Conservation (phyloP, 2,888 invertebrate species). For the Stegana nigrithorax region DNA sequence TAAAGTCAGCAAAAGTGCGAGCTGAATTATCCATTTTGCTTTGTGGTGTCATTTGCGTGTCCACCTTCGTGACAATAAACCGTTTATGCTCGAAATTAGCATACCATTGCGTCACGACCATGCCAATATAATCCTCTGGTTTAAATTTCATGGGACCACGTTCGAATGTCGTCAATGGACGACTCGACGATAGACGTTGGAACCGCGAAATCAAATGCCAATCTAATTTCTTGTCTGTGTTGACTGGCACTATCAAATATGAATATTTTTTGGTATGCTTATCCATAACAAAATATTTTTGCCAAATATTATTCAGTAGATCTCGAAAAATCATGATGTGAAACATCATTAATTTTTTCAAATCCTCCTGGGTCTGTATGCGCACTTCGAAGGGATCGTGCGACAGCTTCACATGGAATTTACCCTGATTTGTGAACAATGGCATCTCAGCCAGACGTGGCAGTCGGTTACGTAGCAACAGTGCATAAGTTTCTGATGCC, state of each 20-base stretch:
- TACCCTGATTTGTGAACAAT: constrained; percentile 78
- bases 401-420: constrained; percentile 66
- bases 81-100: constrained; percentile 70
- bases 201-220: constrained; percentile 73
- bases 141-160: constrained; percentile 68
- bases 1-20: constrained; percentile 80
- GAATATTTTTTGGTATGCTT: constrained; percentile 71
- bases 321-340: constrained; percentile 82
- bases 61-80: constrained; percentile 79
- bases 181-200: constrained; percentile 64
- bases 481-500: constrained; percentile 71
- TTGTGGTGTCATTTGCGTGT: constrained; percentile 74
- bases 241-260: constrained; percentile 70
- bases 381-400: constrained; percentile 70
- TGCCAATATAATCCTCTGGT: constrained; percentile 75
- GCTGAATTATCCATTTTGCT: constrained; percentile 76
- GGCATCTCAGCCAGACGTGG: constrained; percentile 78
- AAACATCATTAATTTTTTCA: constrained; percentile 73
- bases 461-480: constrained; percentile 74
- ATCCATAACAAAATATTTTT: constrained; percentile 74
- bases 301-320: constrained; percentile 74
- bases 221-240: constrained; percentile 70
- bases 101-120: constrained; percentile 91
- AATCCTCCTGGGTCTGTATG: constrained; percentile 69
- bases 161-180: background rate